These are phyloP conservation scores for Dinoponera quadriceps DNA, from an alignment of 1,140 invertebrate species.

Conservation along the genomic window DNA sequence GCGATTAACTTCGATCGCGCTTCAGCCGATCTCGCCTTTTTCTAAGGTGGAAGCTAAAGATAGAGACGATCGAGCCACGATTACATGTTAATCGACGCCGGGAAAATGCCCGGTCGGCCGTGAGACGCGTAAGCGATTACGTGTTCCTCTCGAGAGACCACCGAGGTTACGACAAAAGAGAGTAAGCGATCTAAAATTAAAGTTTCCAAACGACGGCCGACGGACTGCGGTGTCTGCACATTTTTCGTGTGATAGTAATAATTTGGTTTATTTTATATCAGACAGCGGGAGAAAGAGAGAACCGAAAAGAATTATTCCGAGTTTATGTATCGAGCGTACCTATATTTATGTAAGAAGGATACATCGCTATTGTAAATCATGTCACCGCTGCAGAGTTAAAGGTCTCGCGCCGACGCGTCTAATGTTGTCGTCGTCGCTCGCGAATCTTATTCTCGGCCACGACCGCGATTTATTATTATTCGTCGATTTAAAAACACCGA, in stretches of 20 bases:
- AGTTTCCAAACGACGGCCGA: neutral
- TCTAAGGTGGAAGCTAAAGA: neutral
- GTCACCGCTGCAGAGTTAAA: slow-evolving; percentile 25
- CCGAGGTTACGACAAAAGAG: neutral
- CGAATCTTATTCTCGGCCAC: slow-evolving; percentile 6
- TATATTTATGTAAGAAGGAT: neutral
- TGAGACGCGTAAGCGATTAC: neutral
- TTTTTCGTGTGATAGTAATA: neutral
- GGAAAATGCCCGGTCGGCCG: neutral
- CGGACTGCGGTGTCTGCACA: neutral
- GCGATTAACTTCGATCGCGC: no score
- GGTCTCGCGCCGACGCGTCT: neutral
- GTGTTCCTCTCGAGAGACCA: slow-evolving; percentile 8
- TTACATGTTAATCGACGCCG: slow-evolving; percentile 9
- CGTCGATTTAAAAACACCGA: slow-evolving; percentile 34
- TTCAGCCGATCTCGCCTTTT: neutral
- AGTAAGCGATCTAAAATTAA: slow-evolving; percentile 25
- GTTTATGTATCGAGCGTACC: neutral
- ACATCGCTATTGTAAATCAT: slow-evolving; percentile 5
- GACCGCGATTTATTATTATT: slow-evolving; percentile 8
- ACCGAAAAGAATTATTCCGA: neutral
- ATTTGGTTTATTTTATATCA: neutral
- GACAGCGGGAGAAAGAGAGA: neutral
- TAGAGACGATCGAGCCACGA: slow-evolving; percentile 11
- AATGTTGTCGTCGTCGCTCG: slow-evolving; percentile 19